phyloP scores from a whole-genome alignment of 2,888 invertebrate genomes.

The Aricia artaxerxes region DNA sequence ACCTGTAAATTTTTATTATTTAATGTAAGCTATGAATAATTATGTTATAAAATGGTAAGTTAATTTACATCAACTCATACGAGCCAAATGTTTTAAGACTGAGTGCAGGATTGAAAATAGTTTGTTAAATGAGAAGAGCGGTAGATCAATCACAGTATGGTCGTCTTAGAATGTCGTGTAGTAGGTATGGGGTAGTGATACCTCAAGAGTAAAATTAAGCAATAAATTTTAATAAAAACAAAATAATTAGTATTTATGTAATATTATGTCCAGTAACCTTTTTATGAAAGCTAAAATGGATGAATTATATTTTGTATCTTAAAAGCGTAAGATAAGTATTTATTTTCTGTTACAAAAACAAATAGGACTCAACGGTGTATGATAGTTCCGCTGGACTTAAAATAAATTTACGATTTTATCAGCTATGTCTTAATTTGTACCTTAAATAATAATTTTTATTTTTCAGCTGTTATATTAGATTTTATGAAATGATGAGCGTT shows the following conservation, averaged over 20 bases:
- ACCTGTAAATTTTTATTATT: slow-evolving; percentile 50
- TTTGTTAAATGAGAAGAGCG: slow-evolving; percentile 37
- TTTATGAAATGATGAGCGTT: slow-evolving; percentile 34
- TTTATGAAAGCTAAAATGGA: slow-evolving; percentile 29
- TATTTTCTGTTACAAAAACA: slow-evolving; percentile 28
- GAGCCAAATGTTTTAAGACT: slow-evolving; percentile 79
- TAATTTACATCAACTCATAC: slow-evolving; percentile 65
- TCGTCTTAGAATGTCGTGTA: slow-evolving; percentile 8
- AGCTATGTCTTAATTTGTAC: slow-evolving; percentile 54
- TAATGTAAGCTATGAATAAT: slow-evolving; percentile 45
- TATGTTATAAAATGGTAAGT: slow-evolving; percentile 46
- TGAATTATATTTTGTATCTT: slow-evolving; percentile 28
- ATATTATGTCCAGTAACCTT: slow-evolving; percentile 33
- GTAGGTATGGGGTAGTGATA: slow-evolving; percentile 21
- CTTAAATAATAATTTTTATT: slow-evolving; percentile 35
- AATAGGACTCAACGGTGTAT: slow-evolving; percentile 27
- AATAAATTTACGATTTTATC: slow-evolving; percentile 68
- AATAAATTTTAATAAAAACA: slow-evolving; percentile 31
- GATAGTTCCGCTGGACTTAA: slow-evolving; percentile 55
- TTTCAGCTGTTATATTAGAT: slow-evolving; percentile 32
- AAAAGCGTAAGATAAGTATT: slow-evolving; percentile 24
- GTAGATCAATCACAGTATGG: slow-evolving; percentile 16
- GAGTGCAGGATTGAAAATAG: slow-evolving; percentile 66
- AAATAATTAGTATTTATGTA: slow-evolving; percentile 30
- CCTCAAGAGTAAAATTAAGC: slow-evolving; percentile 35